These are phyloP conservation scores for Gymnoscopelus microlampas DNA, from an alignment of 2,797 vertebrate genomes.

Conservation along the genomic window DNA sequence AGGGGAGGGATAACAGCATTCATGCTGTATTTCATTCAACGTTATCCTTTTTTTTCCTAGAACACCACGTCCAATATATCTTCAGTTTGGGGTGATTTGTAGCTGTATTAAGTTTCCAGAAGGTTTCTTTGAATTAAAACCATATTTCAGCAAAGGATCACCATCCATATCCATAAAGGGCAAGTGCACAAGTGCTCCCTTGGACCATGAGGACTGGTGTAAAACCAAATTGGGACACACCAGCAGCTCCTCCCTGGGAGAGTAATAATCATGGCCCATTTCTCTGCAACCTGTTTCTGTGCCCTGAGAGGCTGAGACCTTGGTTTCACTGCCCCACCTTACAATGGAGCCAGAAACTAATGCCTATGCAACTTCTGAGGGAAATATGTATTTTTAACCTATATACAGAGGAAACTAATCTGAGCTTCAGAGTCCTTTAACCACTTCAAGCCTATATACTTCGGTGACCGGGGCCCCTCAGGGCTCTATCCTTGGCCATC, in stretches of 20 bases:
- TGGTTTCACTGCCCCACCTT: conserved; percentile 42
- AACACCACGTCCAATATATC: background rate
- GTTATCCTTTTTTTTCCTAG: background rate
- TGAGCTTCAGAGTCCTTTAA: conserved; percentile 1
- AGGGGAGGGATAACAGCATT: background rate
- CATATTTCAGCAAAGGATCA: conserved; percentile 49
- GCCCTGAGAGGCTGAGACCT: conserved; percentile 46
- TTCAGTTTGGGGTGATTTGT: background rate
- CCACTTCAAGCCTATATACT: no score
- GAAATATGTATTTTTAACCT: conserved; percentile 33
- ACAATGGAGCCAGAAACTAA: conserved; percentile 30
- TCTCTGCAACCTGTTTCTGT: conserved; percentile 63
- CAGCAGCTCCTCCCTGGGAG: conserved; percentile 50
- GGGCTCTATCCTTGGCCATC: no score
- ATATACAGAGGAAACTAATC: conserved; percentile 25
- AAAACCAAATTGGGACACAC: conserved; percentile 60
- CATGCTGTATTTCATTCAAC: background rate
- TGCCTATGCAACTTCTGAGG: conserved; percentile 46
- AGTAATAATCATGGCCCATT: conserved; percentile 71
- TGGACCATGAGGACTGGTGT: conserved; percentile 50
- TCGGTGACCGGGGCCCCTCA: no score
- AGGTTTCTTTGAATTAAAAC: conserved; percentile 28
- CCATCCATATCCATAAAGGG: conserved; percentile 49
- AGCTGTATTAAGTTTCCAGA: conserved; percentile 8
- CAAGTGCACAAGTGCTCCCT: conserved; percentile 64